Percentiles rank a stretch among this genome's conserved stretches.
These are phyloP conservation scores for Plagodis dolabraria DNA, from an alignment of 2,888 invertebrate genomes.

Conservation along the genomic window DNA sequence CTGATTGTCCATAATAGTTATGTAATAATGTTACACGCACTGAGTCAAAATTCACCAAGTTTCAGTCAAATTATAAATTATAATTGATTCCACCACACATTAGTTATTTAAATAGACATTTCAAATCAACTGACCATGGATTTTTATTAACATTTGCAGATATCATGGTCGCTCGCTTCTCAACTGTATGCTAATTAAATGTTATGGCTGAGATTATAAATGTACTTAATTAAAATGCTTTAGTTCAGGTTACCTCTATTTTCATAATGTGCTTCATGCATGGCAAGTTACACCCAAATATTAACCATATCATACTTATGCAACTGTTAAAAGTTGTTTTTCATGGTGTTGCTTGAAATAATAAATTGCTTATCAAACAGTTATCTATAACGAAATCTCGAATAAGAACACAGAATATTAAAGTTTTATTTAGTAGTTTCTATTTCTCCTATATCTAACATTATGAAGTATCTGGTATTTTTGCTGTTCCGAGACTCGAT, in stretches of 20 bases:
- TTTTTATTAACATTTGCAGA: constrained; percentile 36
- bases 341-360: constrained; percentile 13
- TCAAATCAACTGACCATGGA: constrained; percentile 36
- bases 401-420: too few relatives aligned
- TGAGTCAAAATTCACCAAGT: background rate
- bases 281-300: constrained; percentile 17
- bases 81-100: constrained; percentile 16
- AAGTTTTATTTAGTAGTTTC: too few relatives aligned
- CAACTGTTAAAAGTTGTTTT: constrained; percentile 13
- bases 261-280: constrained; percentile 33
- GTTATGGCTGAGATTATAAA: constrained; percentile 25
- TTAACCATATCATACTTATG: constrained; percentile 14
- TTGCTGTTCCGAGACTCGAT: too few relatives aligned
- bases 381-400: too few relatives aligned
- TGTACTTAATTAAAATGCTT: constrained; percentile 20
- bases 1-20: too few relatives aligned
- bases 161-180: constrained; percentile 36
- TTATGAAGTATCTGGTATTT: too few relatives aligned
- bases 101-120: constrained; percentile 7
- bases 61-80: constrained; percentile 1
- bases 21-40: too few relatives aligned
- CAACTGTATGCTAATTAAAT: constrained; percentile 31
- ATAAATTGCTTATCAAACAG: background rate
- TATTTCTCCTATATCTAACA: too few relatives aligned
- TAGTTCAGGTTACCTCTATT: constrained; percentile 21